Evolutionary conservation across 2,113 vertebrate species (phyloP).

Genomic region (Abramis brama): DNA sequence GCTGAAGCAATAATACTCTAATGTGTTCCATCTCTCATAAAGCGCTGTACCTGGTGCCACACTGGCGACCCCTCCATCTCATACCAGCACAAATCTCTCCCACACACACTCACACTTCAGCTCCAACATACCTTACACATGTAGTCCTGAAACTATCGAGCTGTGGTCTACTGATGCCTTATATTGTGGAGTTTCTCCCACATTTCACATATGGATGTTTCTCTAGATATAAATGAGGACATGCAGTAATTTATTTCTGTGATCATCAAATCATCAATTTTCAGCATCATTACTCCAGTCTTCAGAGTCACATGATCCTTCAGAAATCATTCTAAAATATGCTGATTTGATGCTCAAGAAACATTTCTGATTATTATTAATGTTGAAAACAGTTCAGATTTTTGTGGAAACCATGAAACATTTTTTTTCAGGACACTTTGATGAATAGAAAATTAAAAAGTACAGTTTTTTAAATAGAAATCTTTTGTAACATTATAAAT

Average conservation of each 20-base stretch:
- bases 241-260: neutral
- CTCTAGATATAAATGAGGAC: neutral
- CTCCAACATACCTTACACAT: constrained; percentile 8
- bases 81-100: constrained; percentile 39
- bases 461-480: neutral
- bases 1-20: constrained; percentile 64
- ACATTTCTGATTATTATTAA: no score
- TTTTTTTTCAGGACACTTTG: no score
- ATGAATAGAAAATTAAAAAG: neutral
- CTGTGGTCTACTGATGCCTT: constrained; percentile 7
- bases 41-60: constrained; percentile 64
- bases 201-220: constrained; percentile 10
- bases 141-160: neutral
- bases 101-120: constrained; percentile 16
- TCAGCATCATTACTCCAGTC: no score
- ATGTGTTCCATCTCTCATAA: constrained; percentile 65
- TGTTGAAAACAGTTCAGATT: no score
- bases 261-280: no score
- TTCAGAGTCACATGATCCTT: no score
- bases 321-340: no score
- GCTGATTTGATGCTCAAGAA: no score
- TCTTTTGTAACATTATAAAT: neutral
- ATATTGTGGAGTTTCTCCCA: neutral
- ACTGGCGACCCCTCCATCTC: constrained; percentile 55
- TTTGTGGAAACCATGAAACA: no score